Conservation (phyloP, 2,797 vertebrate genomes). For the Galagoides demidoff region DNA sequence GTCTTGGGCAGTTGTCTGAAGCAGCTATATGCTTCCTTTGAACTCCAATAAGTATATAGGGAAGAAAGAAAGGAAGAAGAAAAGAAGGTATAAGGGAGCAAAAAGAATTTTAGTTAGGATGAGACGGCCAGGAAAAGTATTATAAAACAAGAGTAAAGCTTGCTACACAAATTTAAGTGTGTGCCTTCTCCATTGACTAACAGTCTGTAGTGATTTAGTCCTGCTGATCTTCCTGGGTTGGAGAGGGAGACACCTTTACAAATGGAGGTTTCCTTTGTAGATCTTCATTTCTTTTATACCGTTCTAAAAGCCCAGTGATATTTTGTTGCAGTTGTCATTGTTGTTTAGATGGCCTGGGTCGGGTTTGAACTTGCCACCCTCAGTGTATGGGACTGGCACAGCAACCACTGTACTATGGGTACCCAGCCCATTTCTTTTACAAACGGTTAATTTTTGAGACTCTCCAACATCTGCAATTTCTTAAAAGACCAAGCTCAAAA, state of each 20-base stretch:
- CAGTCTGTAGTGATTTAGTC: neutral
- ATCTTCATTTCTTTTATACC: neutral
- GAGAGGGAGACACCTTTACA: neutral
- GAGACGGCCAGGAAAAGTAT: neutral
- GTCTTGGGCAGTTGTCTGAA: constrained; percentile 21
- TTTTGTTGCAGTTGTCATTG: too few species aligned
- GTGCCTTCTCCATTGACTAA: neutral
- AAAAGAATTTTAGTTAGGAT: neutral
- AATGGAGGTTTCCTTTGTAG: neutral
- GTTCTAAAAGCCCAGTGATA: too few species aligned
- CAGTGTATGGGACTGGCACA: too few species aligned
- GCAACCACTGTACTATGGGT: too few species aligned
- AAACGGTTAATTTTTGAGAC: neutral
- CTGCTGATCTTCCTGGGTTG: neutral
- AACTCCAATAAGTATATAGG: neutral
- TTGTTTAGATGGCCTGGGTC: too few species aligned
- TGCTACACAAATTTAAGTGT: neutral
- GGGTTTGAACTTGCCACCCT: too few species aligned
- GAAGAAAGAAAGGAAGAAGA: neutral
- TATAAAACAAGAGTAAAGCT: neutral
- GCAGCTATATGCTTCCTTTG: constrained; percentile 14
- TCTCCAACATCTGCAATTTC: neutral
- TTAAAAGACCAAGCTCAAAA: neutral
- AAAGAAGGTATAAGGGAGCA: neutral
- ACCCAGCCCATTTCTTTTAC: neutral